Percentiles rank a stretch among this genome's conserved stretches.
These are phyloP conservation scores for Gyps fulvus DNA, from an alignment of 2,113 vertebrate genomes.

Conservation along the genomic window DNA sequence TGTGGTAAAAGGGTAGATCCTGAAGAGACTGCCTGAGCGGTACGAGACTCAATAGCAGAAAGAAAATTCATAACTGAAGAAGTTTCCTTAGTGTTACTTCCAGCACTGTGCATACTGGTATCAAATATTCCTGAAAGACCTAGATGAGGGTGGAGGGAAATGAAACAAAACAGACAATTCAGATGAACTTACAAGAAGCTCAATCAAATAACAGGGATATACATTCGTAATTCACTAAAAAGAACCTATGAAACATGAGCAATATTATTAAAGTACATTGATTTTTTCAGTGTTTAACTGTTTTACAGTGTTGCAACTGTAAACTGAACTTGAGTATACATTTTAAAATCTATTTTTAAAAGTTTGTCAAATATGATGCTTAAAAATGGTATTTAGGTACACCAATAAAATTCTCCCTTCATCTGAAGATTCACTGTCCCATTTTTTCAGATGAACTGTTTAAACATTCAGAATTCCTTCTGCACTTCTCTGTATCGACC, in stretches of 20 bases:
- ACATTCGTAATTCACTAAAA: not conserved
- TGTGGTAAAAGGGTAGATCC: slow-evolving; percentile 90
- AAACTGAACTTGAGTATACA: not conserved
- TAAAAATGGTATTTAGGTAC: not conserved
- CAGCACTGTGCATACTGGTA: slow-evolving; percentile 77
- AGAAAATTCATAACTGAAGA: slow-evolving; percentile 96
- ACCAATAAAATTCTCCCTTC: not conserved
- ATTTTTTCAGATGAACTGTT: not conserved
- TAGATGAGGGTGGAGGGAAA: slow-evolving; percentile 24
- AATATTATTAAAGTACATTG: not conserved
- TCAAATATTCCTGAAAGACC: slow-evolving; percentile 88
- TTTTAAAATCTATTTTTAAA: not conserved
- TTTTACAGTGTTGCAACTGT: not conserved
- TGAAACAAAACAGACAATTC: slow-evolving; percentile 9
- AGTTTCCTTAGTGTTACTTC: slow-evolving; percentile 88
- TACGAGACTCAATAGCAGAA: slow-evolving; percentile 89
- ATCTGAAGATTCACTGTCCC: not conserved
- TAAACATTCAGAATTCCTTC: not conserved
- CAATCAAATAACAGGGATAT: not conserved
- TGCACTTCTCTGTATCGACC: not conserved
- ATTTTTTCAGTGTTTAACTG: not conserved
- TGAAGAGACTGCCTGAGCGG: slow-evolving; percentile 89
- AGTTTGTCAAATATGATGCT: not conserved
- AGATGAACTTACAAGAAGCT: not conserved
- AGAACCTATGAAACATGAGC: not conserved